Conservation (phyloP, 2,888 invertebrate species). For the Portevinia maculata region DNA sequence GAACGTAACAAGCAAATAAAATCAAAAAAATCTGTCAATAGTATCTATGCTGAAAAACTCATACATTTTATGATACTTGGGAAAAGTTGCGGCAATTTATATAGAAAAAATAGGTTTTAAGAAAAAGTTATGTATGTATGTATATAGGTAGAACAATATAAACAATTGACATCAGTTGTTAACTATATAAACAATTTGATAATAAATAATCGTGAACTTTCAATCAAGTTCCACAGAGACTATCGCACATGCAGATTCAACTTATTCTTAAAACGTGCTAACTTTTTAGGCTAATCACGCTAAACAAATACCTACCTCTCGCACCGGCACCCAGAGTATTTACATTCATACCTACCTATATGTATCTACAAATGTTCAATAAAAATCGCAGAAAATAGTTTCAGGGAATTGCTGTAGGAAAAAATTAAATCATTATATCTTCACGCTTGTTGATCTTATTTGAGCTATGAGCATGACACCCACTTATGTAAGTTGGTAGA, state of each 20-base stretch:
- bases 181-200: too few relatives aligned
- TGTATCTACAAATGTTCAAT: neutral
- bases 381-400: neutral
- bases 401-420: neutral
- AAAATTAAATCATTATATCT: slow-evolving; percentile 37
- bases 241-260: neutral
- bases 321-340: neutral
- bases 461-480: too few relatives aligned
- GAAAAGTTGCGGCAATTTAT: too few relatives aligned
- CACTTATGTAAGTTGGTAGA: neutral
- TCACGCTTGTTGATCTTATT: slow-evolving; percentile 30
- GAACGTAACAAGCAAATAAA: too few relatives aligned
- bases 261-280: neutral
- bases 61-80: too few relatives aligned
- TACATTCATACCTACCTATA: too few relatives aligned
- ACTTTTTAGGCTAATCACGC: slow-evolving; percentile 34
- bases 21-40: too few relatives aligned
- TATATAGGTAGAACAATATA: too few relatives aligned
- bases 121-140: too few relatives aligned
- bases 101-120: too few relatives aligned
- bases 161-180: too few relatives aligned
- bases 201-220: neutral
- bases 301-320: neutral
- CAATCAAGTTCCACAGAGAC: slow-evolving; percentile 10
- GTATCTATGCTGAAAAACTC: too few relatives aligned